These are phyloP conservation scores for Pseudorectes ferrugineus DNA, from an alignment of 2,113 vertebrate genomes.

Conservation along the genomic window DNA sequence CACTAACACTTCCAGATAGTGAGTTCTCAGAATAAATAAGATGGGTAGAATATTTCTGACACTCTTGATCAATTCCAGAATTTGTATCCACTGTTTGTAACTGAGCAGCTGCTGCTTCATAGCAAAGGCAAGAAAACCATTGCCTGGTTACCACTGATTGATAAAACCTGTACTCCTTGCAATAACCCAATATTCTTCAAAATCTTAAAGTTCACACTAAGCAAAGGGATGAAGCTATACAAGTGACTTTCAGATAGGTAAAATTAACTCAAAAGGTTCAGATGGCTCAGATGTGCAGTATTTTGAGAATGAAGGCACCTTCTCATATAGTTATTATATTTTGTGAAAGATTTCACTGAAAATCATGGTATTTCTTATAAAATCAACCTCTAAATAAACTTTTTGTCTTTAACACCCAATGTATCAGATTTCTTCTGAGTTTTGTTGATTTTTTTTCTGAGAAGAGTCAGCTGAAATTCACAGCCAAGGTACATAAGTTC, in stretches of 20 bases:
- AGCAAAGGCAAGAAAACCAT: background rate
- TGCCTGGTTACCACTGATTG: background rate
- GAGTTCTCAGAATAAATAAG: background rate
- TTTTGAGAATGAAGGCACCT: background rate
- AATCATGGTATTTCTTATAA: background rate
- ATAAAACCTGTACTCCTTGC: background rate
- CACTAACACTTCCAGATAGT: background rate
- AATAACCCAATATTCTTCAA: background rate
- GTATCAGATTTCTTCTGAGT: background rate
- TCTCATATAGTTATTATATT: background rate
- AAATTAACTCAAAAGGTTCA: background rate
- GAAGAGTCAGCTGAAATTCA: background rate
- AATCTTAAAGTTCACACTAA: background rate
- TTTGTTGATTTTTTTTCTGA: background rate
- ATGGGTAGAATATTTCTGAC: background rate
- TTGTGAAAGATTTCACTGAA: background rate
- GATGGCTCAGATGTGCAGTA: background rate
- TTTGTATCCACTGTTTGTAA: background rate
- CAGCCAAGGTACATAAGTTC: background rate
- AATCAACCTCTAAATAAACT: background rate
- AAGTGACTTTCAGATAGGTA: background rate
- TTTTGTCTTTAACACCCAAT: background rate
- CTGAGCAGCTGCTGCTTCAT: background rate
- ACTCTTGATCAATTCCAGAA: background rate
- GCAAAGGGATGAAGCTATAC: background rate